Evolutionary conservation across 2,888 invertebrate genomes (phyloP).

Genomic region (Rhagonycha lutea): DNA sequence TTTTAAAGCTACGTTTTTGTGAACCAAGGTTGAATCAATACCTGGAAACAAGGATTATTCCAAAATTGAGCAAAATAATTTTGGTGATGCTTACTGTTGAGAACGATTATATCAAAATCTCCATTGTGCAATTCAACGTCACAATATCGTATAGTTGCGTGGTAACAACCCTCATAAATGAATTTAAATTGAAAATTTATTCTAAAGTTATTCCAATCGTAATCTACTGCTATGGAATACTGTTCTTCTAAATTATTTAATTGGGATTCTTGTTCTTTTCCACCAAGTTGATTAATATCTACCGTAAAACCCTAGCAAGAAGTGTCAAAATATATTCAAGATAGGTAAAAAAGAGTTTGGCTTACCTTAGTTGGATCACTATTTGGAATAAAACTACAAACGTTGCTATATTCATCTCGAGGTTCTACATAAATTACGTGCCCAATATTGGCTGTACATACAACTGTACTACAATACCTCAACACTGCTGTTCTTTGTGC

Average conservation of each 20-base stretch:
- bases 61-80: background rate
- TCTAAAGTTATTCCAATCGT: constrained; percentile 79
- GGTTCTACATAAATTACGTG: constrained; percentile 85
- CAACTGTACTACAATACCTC: constrained; percentile 81
- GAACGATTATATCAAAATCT: constrained; percentile 88
- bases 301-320: constrained; percentile 66
- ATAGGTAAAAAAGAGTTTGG: background rate
- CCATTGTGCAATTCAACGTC: constrained; percentile 82
- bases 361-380: constrained; percentile 65
- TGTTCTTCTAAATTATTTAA: constrained; percentile 55
- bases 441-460: constrained; percentile 77
- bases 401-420: constrained; percentile 88
- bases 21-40: constrained; percentile 80
- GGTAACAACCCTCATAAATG: constrained; percentile 79
- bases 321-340: background rate
- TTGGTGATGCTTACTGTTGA: constrained; percentile 71
- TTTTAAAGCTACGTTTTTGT: constrained; percentile 83
- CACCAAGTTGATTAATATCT: constrained; percentile 65
- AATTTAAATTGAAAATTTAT: constrained; percentile 79
- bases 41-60: constrained; percentile 54
- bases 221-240: constrained; percentile 66
- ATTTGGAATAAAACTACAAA: constrained; percentile 67
- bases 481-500: constrained; percentile 83
- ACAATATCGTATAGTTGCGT: constrained; percentile 77
- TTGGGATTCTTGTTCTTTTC: constrained; percentile 49